Conservation (phyloP, 2,888 invertebrate species). For the Linnaemya vulpina region DNA sequence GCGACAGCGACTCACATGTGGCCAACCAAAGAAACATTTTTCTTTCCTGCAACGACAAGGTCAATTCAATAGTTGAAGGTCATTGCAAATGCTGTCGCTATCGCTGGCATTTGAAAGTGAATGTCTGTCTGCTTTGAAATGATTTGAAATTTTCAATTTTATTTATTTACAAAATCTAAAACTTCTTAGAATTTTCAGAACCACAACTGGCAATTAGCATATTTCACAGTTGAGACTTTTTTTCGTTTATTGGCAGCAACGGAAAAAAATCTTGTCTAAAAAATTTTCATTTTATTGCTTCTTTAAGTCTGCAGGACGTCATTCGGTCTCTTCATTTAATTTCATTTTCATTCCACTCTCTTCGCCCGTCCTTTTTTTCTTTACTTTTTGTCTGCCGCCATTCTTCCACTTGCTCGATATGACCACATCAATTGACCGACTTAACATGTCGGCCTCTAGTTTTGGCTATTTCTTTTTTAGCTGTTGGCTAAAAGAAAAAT, state of each 20-base stretch:
- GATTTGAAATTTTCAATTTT: not conserved
- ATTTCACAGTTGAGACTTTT: conserved; percentile 38
- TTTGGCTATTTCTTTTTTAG: not conserved
- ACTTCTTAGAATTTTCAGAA: conserved; percentile 17
- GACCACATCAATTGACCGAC: conserved; percentile 53
- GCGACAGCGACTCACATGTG: conserved; percentile 9
- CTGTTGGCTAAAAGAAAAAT: conserved; percentile 53
- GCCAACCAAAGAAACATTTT: not conserved
- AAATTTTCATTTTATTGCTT: conserved; percentile 36
- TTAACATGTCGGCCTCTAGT: conserved; percentile 38
- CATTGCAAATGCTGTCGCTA: conserved; percentile 33
- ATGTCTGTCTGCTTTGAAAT: not conserved
- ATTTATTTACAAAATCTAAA: not conserved
- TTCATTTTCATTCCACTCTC: conserved; percentile 29
- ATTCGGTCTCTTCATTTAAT: conserved; percentile 48
- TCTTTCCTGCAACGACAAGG: conserved; percentile 36
- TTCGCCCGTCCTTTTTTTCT: not conserved
- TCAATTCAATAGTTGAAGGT: conserved; percentile 65
- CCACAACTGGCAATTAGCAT: conserved; percentile 60
- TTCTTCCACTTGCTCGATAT: conserved; percentile 28
- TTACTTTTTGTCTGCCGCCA: not conserved
- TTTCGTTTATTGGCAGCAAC: not conserved
- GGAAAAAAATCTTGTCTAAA: not conserved
- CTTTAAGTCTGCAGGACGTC: conserved; percentile 45
- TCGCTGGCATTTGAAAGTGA: conserved; percentile 24